These are phyloP conservation scores for Loripinus fragilis DNA, from an alignment of 2,888 invertebrate genomes.

Conservation along the genomic window DNA sequence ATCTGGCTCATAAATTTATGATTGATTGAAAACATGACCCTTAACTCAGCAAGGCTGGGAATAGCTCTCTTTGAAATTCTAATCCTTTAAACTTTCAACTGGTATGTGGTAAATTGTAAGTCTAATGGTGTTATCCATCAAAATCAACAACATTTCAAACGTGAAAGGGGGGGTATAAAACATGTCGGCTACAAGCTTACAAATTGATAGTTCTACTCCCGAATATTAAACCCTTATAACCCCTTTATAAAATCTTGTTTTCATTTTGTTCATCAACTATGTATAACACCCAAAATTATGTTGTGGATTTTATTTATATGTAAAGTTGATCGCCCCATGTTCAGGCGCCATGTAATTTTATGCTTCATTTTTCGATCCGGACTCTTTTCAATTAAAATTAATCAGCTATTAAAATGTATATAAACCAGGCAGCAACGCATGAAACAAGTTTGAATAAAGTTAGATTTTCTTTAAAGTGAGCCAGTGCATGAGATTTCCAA, in stretches of 20 bases:
- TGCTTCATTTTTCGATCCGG: not conserved
- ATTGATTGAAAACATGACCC: not conserved
- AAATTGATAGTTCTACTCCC: slow-evolving; percentile 15
- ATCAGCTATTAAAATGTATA: slow-evolving; percentile 17
- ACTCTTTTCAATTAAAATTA: slow-evolving; percentile 7
- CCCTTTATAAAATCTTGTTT: slow-evolving; percentile 15
- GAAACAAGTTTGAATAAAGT: not conserved
- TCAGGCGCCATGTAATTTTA: slow-evolving; percentile 17
- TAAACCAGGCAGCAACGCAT: not conserved
- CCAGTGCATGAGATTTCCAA: no score
- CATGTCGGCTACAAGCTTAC: slow-evolving; percentile 1
- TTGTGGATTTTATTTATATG: slow-evolving; percentile 18
- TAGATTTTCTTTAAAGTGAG: no score
- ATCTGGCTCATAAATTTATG: not conserved
- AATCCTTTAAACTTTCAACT: slow-evolving; percentile 6
- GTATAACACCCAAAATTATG: slow-evolving; percentile 10
- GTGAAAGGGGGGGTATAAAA: slow-evolving; percentile 14
- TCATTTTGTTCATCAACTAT: slow-evolving; percentile 17
- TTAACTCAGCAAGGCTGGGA: not conserved
- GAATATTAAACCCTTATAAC: slow-evolving; percentile 15
- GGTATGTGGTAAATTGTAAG: slow-evolving; percentile 18
- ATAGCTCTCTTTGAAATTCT: slow-evolving; percentile 1
- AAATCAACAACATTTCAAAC: slow-evolving; percentile 41
- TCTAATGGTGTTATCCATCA: slow-evolving; percentile 35
- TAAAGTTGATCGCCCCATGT: slow-evolving; percentile 11